Evolutionary conservation across 1,140 invertebrate species (phyloP).

Genomic region (Caerostris darwini): DNA sequence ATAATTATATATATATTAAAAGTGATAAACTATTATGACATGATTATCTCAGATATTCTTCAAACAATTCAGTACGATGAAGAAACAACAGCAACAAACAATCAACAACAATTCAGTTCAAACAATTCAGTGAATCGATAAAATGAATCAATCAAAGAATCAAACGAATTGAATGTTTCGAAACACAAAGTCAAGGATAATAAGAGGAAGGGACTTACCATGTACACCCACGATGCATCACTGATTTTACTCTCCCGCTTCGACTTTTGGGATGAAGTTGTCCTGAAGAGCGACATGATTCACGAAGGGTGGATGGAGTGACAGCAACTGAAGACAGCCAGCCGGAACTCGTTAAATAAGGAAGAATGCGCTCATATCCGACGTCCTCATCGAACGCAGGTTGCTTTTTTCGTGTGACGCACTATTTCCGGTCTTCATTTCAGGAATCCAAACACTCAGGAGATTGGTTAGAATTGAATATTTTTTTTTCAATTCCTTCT

Average conservation of each 20-base stretch:
- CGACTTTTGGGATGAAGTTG: background rate
- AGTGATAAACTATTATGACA: no score
- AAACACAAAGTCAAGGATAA: background rate
- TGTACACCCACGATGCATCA: conserved; percentile 68
- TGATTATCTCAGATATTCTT: no score
- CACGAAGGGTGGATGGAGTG: background rate
- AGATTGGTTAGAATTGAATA: no score
- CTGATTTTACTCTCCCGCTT: conserved; percentile 41
- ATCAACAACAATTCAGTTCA: no score
- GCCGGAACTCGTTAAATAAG: background rate
- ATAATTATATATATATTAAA: no score
- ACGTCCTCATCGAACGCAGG: background rate
- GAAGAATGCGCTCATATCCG: background rate
- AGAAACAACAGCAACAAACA: no score
- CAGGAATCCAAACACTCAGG: background rate
- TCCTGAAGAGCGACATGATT: conserved; percentile 48
- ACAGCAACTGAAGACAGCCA: background rate
- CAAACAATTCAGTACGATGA: no score
- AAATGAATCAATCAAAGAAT: background rate
- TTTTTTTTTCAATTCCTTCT: no score
- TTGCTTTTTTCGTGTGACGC: background rate
- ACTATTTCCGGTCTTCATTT: background rate
- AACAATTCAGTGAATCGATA: background rate
- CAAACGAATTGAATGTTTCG: background rate
- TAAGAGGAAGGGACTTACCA: conserved; percentile 5